Base-by-base conservation (phyloP, 1,140 invertebrate species). In the Oppia nitens region DNA sequence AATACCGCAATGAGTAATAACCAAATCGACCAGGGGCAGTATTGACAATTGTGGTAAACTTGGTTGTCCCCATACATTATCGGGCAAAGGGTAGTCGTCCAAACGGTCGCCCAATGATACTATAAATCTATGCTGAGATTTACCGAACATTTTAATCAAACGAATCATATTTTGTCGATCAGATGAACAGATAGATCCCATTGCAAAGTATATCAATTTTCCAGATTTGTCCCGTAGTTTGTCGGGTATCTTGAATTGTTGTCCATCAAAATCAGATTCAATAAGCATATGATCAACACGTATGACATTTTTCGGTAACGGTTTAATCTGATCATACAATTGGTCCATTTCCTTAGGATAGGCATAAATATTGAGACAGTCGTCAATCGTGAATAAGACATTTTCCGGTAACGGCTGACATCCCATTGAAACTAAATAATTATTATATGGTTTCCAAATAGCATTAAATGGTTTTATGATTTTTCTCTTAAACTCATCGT, bases 101-200 rank as follows among this genome's bases (percentile, higher is more conserved):
- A 2, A 3, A 57, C 27, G n/a, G 14, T 47, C 20, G n/a, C 55
- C 55, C 24, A 53, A 24, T n/a, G n/a, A 14, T 14, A 57, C 29
- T 14, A 57, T 3, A 27, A 57, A 57, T 26, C 55, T 14, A 55
- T 57, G 55, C 24, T 21, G 51, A 12, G 23, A 23, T 24, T 55
- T 17, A 21, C 2, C 3, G 11, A 57, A 53, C 9, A 57, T 55
- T 3, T 53, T 47, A 17, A 53, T n/a, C 20, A 57, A 27, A 6
- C 55, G 40, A 55, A 27, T 57, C 3, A 45, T 57, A 2, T 55
- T 47, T 2, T 20, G 17, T 20, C 61, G 11, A 63, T 66, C 20
- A 64, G 47, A 9, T 69, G 52, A 67, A 69, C 68, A 48, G 28
- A 62, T 29, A 3, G 25, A 54, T 17, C 53, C 60, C 52, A 63